A percentile compares a stretch with the other conserved stretches of the same genome.
phyloP scores from a whole-genome alignment of 2,888 invertebrate genomes.

The Lagria hirta region DNA sequence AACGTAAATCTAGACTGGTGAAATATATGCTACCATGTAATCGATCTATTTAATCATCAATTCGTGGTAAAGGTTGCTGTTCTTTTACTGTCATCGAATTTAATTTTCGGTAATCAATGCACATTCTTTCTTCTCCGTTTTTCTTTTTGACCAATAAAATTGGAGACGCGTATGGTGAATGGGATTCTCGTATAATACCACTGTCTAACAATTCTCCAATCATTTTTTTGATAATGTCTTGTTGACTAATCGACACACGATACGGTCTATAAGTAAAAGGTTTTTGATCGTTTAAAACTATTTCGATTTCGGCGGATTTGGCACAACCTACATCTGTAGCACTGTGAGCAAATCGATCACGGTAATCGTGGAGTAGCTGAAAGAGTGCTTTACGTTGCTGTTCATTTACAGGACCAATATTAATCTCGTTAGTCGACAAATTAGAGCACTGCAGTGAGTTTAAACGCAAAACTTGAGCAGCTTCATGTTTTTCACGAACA shows the following conservation, averaged over 20 bases:
- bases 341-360: conserved; percentile 26
- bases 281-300: conserved; percentile 24
- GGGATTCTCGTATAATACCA: conserved; percentile 28
- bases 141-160: conserved; percentile 32
- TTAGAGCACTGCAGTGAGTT: background rate
- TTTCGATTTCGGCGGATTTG: conserved; percentile 25
- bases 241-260: conserved; percentile 29
- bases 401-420: conserved; percentile 27
- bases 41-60: conserved; percentile 29
- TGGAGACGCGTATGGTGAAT: conserved; percentile 31
- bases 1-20: conserved; percentile 28
- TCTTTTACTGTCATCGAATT: conserved; percentile 28
- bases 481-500: conserved; percentile 12
- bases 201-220: conserved; percentile 23
- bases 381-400: conserved; percentile 29
- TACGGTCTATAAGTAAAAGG: conserved; percentile 32
- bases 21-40: conserved; percentile 28
- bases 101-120: conserved; percentile 29
- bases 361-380: conserved; percentile 16
- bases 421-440: conserved; percentile 22
- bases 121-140: conserved; percentile 31
- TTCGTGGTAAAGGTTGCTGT: conserved; percentile 28
- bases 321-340: conserved; percentile 29
- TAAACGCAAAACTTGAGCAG: background rate
- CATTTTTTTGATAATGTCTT: conserved; percentile 28